These are phyloP conservation scores for Cheilosia vulpina DNA, from an alignment of 2,888 invertebrate genomes.

Conservation along the genomic window DNA sequence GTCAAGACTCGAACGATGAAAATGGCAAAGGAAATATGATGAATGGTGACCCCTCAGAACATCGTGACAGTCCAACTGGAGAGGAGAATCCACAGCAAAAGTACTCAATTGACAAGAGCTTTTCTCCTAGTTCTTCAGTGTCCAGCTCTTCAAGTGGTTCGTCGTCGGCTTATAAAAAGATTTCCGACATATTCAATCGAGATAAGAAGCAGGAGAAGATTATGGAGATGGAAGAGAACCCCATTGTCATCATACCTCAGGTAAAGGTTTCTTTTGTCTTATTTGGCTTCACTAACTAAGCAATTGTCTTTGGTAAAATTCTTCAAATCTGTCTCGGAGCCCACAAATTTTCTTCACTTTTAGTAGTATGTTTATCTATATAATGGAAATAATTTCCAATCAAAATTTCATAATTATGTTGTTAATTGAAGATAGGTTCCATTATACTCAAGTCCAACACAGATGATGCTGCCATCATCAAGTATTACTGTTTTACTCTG, in stretches of 20 bases:
- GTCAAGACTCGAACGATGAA: constrained; percentile 76
- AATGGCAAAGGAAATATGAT: constrained; percentile 76
- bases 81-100: constrained; percentile 85
- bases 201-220: constrained; percentile 84
- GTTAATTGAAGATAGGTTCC: too few species aligned
- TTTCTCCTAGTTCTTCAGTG: constrained; percentile 86
- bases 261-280: constrained; percentile 70
- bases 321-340: too few species aligned
- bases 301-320: too few species aligned
- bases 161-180: constrained; percentile 87
- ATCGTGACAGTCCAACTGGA: constrained; percentile 87
- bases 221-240: constrained; percentile 83
- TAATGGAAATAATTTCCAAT: too few species aligned
- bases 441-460: too few species aligned
- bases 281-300: too few species aligned
- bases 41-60: constrained; percentile 82
- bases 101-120: constrained; percentile 85
- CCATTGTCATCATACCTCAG: constrained; percentile 84
- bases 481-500: too few species aligned
- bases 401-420: too few species aligned
- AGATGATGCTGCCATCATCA: too few species aligned
- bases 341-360: too few species aligned
- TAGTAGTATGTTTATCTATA: too few species aligned
- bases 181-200: constrained; percentile 83
- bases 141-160: constrained; percentile 85